phyloP scores from a whole-genome alignment of 2,888 invertebrate genomes.

The Lordiphosa fenestrarum region DNA sequence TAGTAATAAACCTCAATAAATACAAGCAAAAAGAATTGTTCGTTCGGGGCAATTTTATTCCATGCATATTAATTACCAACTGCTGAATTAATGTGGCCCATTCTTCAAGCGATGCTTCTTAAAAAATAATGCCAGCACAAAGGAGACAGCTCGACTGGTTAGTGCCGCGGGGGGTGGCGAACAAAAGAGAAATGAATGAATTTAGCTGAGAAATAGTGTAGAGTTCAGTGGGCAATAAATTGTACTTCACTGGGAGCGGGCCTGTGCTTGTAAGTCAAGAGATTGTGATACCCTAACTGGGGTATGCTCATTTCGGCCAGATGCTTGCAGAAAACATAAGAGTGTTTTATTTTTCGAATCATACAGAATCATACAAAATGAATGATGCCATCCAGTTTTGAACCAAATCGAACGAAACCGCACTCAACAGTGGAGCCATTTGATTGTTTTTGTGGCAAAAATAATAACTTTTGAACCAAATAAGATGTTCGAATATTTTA shows the following conservation, averaged over 20 bases:
- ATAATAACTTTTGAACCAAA: no score
- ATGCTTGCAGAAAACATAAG: no score
- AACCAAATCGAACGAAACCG: no score
- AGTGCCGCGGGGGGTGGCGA: conserved; percentile 2
- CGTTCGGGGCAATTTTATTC: conserved; percentile 11
- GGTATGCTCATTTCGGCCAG: no score
- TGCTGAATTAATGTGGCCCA: conserved; percentile 27
- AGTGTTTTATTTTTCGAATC: no score
- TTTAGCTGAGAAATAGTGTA: conserved; percentile 34
- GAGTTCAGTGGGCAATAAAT: conserved; percentile 40
- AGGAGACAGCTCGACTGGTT: conserved; percentile 16
- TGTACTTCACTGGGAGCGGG: conserved; percentile 24
- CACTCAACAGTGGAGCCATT: no score
- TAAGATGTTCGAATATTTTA: no score
- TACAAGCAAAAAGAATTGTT: conserved; percentile 18
- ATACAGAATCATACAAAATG: no score
- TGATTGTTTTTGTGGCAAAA: no score
- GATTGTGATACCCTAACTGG: background rate
- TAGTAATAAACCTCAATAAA: conserved; percentile 50
- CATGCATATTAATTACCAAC: conserved; percentile 6
- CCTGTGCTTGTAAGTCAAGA: conserved; percentile 10
- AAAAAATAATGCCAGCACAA: conserved; percentile 9
- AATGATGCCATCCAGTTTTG: no score
- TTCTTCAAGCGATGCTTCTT: conserved; percentile 25
- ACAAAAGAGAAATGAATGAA: conserved; percentile 33